Conservation (phyloP, 2,888 invertebrate genomes). For the Macrophya annulata region DNA sequence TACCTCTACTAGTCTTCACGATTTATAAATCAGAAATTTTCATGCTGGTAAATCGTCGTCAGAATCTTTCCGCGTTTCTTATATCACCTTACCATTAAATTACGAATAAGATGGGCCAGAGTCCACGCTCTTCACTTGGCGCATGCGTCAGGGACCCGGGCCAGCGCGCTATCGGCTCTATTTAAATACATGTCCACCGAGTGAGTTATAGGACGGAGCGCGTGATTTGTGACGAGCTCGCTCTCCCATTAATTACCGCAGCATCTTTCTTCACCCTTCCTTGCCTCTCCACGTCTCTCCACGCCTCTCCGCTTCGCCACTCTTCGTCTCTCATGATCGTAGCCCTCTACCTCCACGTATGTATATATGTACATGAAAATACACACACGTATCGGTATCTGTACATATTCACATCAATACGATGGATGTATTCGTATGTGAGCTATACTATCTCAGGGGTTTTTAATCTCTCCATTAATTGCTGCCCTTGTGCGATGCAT, state of each 20-base stretch:
- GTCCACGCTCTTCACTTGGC: constrained; percentile 15
- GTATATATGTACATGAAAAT: not conserved
- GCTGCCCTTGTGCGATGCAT: constrained; percentile 60
- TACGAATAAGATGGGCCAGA: constrained; percentile 16
- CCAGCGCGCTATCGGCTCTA: constrained; percentile 73
- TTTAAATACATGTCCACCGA: constrained; percentile 75
- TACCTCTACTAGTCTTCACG: constrained; percentile 2
- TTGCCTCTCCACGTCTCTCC: constrained; percentile 54
- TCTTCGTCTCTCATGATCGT: constrained; percentile 38
- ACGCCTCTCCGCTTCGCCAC: constrained; percentile 45
- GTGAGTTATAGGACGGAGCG: constrained; percentile 75
- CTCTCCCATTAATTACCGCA: constrained; percentile 75
- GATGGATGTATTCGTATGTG: not conserved
- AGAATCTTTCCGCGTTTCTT: constrained; percentile 30
- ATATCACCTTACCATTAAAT: not conserved
- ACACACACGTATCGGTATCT: too few relatives aligned
- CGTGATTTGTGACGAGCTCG: constrained; percentile 77
- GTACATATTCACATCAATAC: not conserved
- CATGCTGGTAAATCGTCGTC: not conserved
- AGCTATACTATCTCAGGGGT: constrained; percentile 58
- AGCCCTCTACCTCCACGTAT: not conserved
- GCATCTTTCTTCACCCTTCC: constrained; percentile 77
- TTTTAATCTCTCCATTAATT: constrained; percentile 70
- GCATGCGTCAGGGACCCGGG: constrained; percentile 55
- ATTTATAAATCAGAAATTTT: not conserved